Conservation (phyloP, 2,113 vertebrate species). For the Crocuta crocuta region DNA sequence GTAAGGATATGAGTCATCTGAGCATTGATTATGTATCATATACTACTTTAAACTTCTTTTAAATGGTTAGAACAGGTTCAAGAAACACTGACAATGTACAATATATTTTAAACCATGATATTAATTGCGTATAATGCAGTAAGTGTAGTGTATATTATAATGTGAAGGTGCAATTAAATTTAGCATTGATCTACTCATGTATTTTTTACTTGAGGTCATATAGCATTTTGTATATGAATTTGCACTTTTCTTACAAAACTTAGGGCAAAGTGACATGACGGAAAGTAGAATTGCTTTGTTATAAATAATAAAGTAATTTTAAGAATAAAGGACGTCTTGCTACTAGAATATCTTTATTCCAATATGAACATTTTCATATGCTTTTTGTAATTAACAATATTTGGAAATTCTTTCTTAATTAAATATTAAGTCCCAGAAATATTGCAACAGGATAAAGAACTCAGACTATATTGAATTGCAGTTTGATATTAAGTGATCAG, state of each 20-base stretch:
- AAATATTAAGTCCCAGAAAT: background rate
- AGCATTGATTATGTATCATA: background rate
- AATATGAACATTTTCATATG: background rate
- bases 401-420: background rate
- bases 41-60: conserved; percentile 18
- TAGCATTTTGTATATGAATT: background rate
- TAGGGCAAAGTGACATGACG: no score
- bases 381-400: background rate
- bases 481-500: background rate
- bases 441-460: background rate
- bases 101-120: background rate
- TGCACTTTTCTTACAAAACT: background rate
- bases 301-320: background rate
- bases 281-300: no score
- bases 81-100: background rate
- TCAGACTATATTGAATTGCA: background rate
- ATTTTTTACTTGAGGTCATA: background rate
- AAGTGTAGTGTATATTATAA: background rate
- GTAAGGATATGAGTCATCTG: background rate
- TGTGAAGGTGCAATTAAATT: background rate
- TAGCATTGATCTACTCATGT: background rate
- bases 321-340: background rate
- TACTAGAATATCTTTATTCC: background rate
- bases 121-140: background rate
- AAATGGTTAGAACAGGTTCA: background rate